Conservation (phyloP, 2,113 vertebrate genomes). For the Cinclus cinclus region DNA sequence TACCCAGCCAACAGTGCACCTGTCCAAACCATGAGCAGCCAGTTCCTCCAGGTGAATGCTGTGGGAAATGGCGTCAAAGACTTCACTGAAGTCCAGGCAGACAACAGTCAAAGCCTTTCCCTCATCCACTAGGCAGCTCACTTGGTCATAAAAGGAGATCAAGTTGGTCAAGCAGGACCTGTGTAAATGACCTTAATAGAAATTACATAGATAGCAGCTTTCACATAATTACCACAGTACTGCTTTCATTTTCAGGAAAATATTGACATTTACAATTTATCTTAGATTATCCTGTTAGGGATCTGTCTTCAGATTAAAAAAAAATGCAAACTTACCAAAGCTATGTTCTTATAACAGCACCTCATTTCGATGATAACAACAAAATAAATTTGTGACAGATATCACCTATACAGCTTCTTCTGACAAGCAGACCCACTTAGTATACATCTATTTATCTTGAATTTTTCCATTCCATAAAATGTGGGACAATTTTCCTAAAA, state of each 20-base stretch:
- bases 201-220: background rate
- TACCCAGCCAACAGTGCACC: background rate
- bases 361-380: background rate
- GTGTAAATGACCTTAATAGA: background rate
- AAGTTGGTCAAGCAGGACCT: background rate
- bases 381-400: background rate
- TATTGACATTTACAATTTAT: background rate
- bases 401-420: background rate
- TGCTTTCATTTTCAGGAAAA: background rate
- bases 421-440: background rate
- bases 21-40: background rate
- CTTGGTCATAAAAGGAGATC: background rate
- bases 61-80: background rate
- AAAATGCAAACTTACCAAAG: background rate
- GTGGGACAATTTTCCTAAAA: background rate
- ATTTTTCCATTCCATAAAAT: background rate
- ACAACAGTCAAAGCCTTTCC: background rate
- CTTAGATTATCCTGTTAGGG: background rate
- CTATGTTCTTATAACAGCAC: background rate
- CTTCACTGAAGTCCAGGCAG: background rate
- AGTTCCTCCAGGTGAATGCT: background rate
- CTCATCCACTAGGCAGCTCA: background rate
- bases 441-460: background rate
- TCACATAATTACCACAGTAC: background rate
- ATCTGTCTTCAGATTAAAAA: background rate